Conservation (phyloP, 2,113 vertebrate species). For the Ptychochromis oligacanthus region DNA sequence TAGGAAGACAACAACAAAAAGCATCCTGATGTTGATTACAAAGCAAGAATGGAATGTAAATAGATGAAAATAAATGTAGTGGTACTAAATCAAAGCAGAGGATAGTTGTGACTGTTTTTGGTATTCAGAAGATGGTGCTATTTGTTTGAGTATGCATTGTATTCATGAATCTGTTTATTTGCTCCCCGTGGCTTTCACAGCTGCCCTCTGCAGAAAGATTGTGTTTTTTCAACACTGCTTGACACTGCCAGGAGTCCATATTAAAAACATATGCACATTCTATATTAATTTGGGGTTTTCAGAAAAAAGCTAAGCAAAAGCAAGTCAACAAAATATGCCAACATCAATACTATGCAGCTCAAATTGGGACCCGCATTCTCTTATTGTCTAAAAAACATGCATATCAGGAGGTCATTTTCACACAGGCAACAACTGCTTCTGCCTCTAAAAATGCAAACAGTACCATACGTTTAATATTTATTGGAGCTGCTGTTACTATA, state of each 20-base stretch:
- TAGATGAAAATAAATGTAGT: slow-evolving; percentile 54
- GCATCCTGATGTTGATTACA: slow-evolving; percentile 44
- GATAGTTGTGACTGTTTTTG: slow-evolving; percentile 69
- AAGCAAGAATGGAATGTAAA: slow-evolving; percentile 58
- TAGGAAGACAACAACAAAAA: slow-evolving; percentile 31
- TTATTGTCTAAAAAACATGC: slow-evolving; percentile 1
- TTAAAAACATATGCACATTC: slow-evolving; percentile 61
- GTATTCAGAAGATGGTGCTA: slow-evolving; percentile 80
- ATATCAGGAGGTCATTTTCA: slow-evolving; percentile 23
- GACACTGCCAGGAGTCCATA: slow-evolving; percentile 53
- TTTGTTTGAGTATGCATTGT: slow-evolving; percentile 80
- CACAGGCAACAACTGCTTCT: not conserved
- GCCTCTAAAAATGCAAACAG: not conserved
- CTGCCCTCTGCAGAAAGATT: slow-evolving; percentile 69
- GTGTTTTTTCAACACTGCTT: slow-evolving; percentile 67
- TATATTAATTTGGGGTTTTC: slow-evolving; percentile 53
- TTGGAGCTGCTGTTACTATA: not conserved
- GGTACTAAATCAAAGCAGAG: slow-evolving; percentile 65
- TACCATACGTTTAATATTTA: slow-evolving; percentile 12
- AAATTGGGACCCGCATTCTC: slow-evolving; percentile 1
- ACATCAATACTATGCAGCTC: slow-evolving; percentile 19
- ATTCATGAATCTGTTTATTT: slow-evolving; percentile 76
- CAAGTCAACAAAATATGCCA: slow-evolving; percentile 21
- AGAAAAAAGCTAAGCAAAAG: not conserved
- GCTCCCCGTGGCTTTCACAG: slow-evolving; percentile 69